Evolutionary conservation across 2,797 vertebrate species (phyloP).

Genomic region (Macropodus opercularis): DNA sequence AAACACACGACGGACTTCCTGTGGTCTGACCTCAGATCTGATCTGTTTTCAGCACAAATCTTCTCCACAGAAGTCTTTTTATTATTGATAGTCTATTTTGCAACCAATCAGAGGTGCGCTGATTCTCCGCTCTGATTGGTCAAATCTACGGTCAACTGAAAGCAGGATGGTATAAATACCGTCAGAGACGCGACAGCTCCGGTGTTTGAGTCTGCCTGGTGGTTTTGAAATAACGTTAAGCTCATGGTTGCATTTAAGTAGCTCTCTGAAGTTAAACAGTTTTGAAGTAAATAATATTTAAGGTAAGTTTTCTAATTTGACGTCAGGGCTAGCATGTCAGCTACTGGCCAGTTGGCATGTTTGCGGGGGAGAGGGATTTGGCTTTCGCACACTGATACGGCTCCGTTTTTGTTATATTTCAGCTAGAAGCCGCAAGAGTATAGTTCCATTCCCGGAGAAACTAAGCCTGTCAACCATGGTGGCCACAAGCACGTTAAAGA

Average conservation of each 20-base stretch:
- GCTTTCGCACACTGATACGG: background rate
- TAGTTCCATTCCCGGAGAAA: conserved; percentile 3
- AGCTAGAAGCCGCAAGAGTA: conserved; percentile 32
- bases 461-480: conserved; percentile 69
- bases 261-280: conserved; percentile 18
- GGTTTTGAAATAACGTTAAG: background rate
- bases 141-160: conserved; percentile 60
- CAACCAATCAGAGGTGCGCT: conserved; percentile 45
- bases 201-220: conserved; percentile 21
- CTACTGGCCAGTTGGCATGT: background rate
- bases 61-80: conserved; percentile 36
- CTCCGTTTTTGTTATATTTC: conserved; percentile 13
- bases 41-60: too few relatives aligned
- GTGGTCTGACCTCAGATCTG: too few relatives aligned
- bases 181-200: conserved; percentile 10
- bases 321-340: background rate
- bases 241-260: conserved; percentile 32
- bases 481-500: conserved; percentile 79
- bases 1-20: too few relatives aligned
- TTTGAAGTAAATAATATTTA: conserved; percentile 48
- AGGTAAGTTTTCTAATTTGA: conserved; percentile 50
- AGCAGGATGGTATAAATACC: conserved; percentile 57
- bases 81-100: background rate
- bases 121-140: conserved; percentile 58
- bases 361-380: too few relatives aligned